Evolutionary conservation across 2,797 vertebrate species (phyloP).

Genomic region (Toxotes lorentzi): DNA sequence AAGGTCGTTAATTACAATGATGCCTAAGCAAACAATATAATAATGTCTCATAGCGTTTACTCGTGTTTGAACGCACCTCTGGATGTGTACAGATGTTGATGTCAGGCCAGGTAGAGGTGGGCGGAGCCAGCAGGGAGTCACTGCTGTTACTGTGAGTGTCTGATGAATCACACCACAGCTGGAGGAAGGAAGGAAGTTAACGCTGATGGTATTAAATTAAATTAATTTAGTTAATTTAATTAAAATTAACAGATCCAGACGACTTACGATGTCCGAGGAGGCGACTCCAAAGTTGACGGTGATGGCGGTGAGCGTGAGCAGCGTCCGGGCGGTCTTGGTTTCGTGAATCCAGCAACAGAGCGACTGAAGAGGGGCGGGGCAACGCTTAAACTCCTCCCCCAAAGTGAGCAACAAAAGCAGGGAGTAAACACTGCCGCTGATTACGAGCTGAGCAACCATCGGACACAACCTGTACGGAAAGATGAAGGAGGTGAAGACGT

Average conservation of each 20-base stretch:
- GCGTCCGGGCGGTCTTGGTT: constrained; percentile 69
- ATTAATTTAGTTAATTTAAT: no score
- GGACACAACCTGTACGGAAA: constrained; percentile 27
- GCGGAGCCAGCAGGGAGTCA: constrained; percentile 14
- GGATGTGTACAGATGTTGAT: constrained; percentile 61
- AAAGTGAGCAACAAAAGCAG: constrained; percentile 73
- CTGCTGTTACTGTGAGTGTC: not conserved
- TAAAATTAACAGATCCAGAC: not conserved
- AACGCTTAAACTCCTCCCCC: constrained; percentile 77
- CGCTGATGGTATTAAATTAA: no score
- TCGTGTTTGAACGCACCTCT: constrained; percentile 33
- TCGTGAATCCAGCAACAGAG: constrained; percentile 80
- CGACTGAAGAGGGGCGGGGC: constrained; percentile 69
- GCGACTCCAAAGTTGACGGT: constrained; percentile 53
- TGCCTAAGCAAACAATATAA: no score
- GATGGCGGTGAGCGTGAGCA: constrained; percentile 73
- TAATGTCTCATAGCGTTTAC: not conserved
- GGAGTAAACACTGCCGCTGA: constrained; percentile 54
- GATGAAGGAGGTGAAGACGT: not conserved
- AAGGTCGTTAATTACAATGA: not conserved
- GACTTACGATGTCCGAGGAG: constrained; percentile 57
- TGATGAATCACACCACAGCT: constrained; percentile 62
- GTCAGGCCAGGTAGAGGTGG: constrained; percentile 40
- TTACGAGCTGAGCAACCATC: constrained; percentile 62
- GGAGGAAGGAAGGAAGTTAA: not conserved